Evolutionary conservation across 2,113 vertebrate species (phyloP), one percentile per base, ranked within the genome.

Genomic region (Eclectus roratus): DNA sequence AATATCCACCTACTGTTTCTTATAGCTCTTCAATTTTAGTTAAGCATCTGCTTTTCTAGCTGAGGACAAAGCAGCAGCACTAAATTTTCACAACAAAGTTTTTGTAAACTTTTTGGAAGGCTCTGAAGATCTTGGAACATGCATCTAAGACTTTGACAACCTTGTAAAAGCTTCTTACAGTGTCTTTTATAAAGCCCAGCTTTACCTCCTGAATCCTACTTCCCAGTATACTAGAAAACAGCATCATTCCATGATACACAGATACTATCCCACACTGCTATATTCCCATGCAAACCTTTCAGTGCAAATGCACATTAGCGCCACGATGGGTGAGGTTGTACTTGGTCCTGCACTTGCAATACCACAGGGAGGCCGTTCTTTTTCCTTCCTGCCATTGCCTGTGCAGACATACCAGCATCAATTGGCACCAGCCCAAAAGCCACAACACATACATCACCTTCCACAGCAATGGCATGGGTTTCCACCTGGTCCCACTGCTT

Each of bases 401-500:
- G 3, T 7, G 24, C 3, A 1, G 50, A 79, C 24, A 15, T 29
- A 44, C 46, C 50, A 27, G 31, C 4, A 66, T 2, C 1, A 1
- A 9, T 0, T 8, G 24, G 52, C 20, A 63, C 72, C 60, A 66
- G 58, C 14, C 52, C 17, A 53, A 46, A 76, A 80, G 31, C 23
- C 49, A 44, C 17, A 9, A 11, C 25, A 55, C 9, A 19, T 1
- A 4, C 8, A 15, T 13, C 17, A 50, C 49, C 33, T 19, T 14
- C 63, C 56, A 37, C 28, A 70, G 49, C 37, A 63, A 46, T 2
- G 5, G n/a, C 60, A 52, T 0, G 0, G 11, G 25, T 55, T 73
- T 68, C 66, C 31, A 79, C n/a, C 25, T 5, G 35, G 35, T 68
- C 39, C 27, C 27, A 11, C 19, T n/a, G 41, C 53, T 73, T 55